Evolutionary conservation across 2,888 invertebrate genomes (phyloP).

Genomic region (Linnaemya vulpina): DNA sequence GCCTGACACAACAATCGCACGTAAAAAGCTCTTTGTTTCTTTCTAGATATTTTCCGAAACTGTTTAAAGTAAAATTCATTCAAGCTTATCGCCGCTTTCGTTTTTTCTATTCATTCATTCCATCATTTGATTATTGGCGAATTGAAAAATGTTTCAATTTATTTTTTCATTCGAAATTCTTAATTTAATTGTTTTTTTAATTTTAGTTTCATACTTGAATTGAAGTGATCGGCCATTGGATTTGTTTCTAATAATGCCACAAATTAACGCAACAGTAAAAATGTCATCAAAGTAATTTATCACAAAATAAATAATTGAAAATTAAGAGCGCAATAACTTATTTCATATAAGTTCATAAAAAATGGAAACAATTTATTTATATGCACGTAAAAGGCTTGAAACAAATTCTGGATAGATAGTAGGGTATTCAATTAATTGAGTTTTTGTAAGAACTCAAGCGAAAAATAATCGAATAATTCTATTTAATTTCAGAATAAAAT

Average conservation of each 20-base stretch:
- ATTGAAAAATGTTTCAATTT: neutral
- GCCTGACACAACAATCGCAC: slow-evolving; percentile 14
- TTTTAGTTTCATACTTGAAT: neutral
- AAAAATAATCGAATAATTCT: too few species aligned
- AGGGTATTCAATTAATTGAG: too few species aligned
- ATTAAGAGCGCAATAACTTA: neutral
- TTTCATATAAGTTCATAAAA: neutral
- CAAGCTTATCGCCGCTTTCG: slow-evolving; percentile 57
- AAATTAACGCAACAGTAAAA: slow-evolving; percentile 71
- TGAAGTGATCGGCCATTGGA: neutral
- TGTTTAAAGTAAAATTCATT: slow-evolving; percentile 47
- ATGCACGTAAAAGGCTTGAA: neutral
- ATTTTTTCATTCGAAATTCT: slow-evolving; percentile 20
- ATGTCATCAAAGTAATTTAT: slow-evolving; percentile 71
- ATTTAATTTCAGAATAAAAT: too few species aligned
- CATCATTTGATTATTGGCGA: too few species aligned
- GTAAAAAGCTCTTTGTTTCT: slow-evolving; percentile 4
- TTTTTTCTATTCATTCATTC: neutral
- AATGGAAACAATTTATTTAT: neutral
- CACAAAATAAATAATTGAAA: slow-evolving; percentile 45
- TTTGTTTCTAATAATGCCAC: slow-evolving; percentile 58
- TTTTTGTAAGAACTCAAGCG: too few species aligned
- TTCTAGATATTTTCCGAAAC: neutral
- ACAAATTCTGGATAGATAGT: neutral
- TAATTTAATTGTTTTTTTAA: neutral